Conservation (phyloP, 2,888 invertebrate species). For the Tachina grossa region DNA sequence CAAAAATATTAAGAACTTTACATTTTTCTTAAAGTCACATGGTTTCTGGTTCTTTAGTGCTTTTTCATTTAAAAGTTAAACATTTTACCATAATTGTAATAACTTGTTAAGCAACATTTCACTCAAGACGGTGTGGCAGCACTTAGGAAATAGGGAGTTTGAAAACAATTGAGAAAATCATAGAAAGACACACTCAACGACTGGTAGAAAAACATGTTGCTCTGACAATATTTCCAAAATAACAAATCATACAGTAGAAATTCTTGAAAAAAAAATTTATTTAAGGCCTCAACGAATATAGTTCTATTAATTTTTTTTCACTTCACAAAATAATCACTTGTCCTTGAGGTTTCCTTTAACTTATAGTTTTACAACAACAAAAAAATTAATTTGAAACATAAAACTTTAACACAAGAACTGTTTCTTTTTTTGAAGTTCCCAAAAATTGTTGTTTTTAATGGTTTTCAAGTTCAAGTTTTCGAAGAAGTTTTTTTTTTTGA, state of each 20-base stretch:
- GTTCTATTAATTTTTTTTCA: constrained; percentile 15
- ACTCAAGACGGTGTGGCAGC: constrained; percentile 72
- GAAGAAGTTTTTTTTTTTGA: not conserved
- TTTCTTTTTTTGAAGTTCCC: constrained; percentile 35
- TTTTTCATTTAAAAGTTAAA: not conserved
- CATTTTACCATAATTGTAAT: not conserved
- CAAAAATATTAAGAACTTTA: constrained; percentile 56
- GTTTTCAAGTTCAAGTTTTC: constrained; percentile 17
- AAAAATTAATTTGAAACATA: constrained; percentile 11
- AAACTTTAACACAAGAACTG: constrained; percentile 25
- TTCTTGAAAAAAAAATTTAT: not conserved
- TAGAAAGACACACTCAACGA: constrained; percentile 58
- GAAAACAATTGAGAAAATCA: constrained; percentile 56
- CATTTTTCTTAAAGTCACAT: constrained; percentile 64
- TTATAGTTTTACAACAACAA: not conserved
- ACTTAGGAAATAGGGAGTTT: constrained; percentile 59
- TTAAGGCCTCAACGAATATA: constrained; percentile 22
- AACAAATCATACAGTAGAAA: constrained; percentile 9
- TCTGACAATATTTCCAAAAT: not conserved
- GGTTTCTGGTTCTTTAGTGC: constrained; percentile 37
- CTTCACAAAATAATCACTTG: constrained; percentile 23
- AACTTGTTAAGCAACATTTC: not conserved
- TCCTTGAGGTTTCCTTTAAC: not conserved
- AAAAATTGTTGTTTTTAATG: constrained; percentile 51
- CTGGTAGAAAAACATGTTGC: constrained; percentile 57